A percentile compares a stretch with the other conserved stretches of the same genome.
Evolutionary conservation across 2,797 vertebrate species (phyloP).

Genomic region (Xyrichtys novacula): DNA sequence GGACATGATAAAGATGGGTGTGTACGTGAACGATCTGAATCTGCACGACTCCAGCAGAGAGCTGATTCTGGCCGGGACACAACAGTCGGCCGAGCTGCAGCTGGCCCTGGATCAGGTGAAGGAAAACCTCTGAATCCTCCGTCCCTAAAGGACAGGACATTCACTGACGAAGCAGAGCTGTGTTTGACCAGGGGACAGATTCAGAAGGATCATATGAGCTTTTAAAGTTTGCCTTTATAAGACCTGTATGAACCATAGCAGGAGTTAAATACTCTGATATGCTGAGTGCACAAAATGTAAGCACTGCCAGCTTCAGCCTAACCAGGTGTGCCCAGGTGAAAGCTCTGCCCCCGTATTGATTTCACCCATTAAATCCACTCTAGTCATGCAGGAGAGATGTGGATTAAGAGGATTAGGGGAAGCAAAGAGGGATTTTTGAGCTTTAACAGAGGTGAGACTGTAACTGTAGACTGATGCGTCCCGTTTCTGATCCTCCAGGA

Average conservation of each 20-base stretch:
- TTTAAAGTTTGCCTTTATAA: neutral
- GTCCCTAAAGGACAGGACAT: neutral
- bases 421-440: conserved; percentile 48
- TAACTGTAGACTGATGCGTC: conserved; percentile 48
- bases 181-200: neutral
- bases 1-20: conserved; percentile 87
- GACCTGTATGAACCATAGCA: neutral
- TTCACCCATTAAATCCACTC: conserved; percentile 61
- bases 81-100: conserved; percentile 86
- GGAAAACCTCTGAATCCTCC: neutral
- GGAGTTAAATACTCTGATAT: neutral
- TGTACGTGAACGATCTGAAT: conserved; percentile 85
- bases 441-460: conserved; percentile 47
- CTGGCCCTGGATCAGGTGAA: conserved; percentile 84
- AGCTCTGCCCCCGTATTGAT: conserved; percentile 41
- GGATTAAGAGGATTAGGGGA: conserved; percentile 68
- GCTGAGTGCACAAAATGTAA: conserved; percentile 16
- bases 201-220: neutral
- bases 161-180: neutral
- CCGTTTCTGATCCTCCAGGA: conserved; percentile 69
- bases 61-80: conserved; percentile 84
- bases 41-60: conserved; percentile 86
- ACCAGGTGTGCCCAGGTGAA: conserved; percentile 57
- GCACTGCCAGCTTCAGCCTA: conserved; percentile 9
- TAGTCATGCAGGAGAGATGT: conserved; percentile 51